Conservation (phyloP, 2,113 vertebrate species). For the Petroica traversi region DNA sequence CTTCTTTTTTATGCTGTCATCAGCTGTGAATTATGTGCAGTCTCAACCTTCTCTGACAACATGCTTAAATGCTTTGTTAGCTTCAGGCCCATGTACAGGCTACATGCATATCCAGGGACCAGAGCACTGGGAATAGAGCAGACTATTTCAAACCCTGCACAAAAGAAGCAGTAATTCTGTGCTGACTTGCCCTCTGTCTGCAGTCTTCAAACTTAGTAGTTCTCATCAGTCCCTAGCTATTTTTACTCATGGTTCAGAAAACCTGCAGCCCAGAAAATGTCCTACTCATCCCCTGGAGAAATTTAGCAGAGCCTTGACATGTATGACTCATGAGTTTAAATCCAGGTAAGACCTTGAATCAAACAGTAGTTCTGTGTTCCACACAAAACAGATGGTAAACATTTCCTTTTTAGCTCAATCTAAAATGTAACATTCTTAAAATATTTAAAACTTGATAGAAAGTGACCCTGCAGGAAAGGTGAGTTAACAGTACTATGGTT, state of each 20-base stretch:
- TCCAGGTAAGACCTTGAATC: neutral
- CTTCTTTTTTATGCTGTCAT: constrained; percentile 8
- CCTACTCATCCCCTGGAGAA: neutral
- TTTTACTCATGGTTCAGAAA: neutral
- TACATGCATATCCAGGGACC: accelerated
- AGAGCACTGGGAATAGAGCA: neutral
- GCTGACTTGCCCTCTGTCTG: neutral
- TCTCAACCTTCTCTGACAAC: neutral
- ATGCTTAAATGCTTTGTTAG: neutral
- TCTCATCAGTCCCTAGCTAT: neutral
- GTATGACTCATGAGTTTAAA: neutral
- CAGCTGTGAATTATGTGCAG: constrained; percentile 1
- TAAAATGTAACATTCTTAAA: neutral
- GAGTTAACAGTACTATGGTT: neutral
- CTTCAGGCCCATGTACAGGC: neutral
- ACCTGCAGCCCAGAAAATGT: neutral
- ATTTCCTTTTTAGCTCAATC: neutral
- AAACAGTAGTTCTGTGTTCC: neutral
- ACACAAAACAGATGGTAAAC: neutral
- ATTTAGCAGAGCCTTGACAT: neutral
- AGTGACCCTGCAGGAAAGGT: neutral
- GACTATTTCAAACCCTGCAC: neutral
- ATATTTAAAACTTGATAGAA: neutral
- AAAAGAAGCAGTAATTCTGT: neutral
- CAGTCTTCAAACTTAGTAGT: neutral